Evolutionary conservation across 2,113 vertebrate species (phyloP), one percentile per base, ranked within the genome.

Genomic region (Salvelinus alpinus): DNA sequence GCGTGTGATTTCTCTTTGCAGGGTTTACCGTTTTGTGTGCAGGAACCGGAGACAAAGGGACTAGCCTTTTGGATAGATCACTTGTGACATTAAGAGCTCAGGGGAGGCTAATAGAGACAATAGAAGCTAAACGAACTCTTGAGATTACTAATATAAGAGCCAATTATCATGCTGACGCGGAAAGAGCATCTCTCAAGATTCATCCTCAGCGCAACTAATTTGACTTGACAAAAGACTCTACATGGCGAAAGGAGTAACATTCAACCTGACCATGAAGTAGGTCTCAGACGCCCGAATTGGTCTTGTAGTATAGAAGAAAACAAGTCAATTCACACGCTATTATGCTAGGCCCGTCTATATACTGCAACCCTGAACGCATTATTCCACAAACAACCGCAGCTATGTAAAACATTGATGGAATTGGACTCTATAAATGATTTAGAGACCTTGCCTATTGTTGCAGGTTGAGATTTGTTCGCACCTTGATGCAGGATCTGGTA

Each of bases 81-180:
- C 94, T 97, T 95, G 95, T 99, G 98, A 99, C 98, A 95, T 98
- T 98, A 97, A 98, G 98, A 96, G 96, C 96, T 97, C 96, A 96
- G 93, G 95, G 94, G 96, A 97, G 96, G 95, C 95, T 98, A 97
- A 98, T 96, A 95, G 96, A 97, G 95, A 99, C 96, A 96, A 96
- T 95, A 95, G 95, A 94, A 97, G 95, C 95, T 97, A 98, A 99
- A 97, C 95, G 97, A 99, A 98, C 96, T 98, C 97, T 95, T 92
- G 96, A 98, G 97, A 99, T 98, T 97, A 96, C 95, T 97, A 97
- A 97, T 99, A 97, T 97, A 97, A 97, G 96, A 97, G 95, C 96
- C 96, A 98, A 99, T 98, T 97, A 98, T 97, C 95, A 95, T 92
- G 94, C 94, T 94, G 94, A 93, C 95, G 94, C 93, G 93, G 91